Evolutionary conservation across 2,113 vertebrate genomes (phyloP), one percentile per base, ranked within the genome.

Genomic region (Aix galericulata): DNA sequence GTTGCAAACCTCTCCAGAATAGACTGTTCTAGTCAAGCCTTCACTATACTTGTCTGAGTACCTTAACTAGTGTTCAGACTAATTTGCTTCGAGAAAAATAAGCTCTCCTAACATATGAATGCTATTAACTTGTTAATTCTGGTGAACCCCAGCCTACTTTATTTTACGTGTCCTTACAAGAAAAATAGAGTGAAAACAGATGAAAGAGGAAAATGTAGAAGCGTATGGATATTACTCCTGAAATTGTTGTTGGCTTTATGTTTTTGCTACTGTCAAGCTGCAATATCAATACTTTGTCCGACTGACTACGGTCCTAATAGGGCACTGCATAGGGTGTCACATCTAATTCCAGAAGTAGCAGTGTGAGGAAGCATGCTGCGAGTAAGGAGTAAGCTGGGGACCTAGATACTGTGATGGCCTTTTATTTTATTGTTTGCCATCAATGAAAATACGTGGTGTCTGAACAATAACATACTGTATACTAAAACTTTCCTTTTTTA

Each of bases 391-490:
- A 92, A 88, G 79, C 68, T 73, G 93, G 95, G 69, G 85, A 79
- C 50, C 34, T 58, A 55, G 82, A 58, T 66, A 18, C 77, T 82
- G 8, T 36, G 86, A 80, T 26, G 48, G 56, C 84, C 77, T 55
- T 96, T 93, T 92, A 73, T 84, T 95, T 77, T 91, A n/a, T 66
- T 95, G 55, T 88, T 94, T 78, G 32, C 67, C 59, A 12, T 17
- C 68, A 80, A 52, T 78, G 69, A 96, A 94, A 94, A 60, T 60
- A 87, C 3, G 16, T 34, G 82, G 26, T 25, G 58, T 56, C 79
- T 90, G 63, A 88, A 71, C 81, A 93, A 81, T 58, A 40, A 62
- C 56, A 63, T 62, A n/a, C 59, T 93, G 66, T 55, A 27, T 23
- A 76, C 73, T 55, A 59, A 89, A 75, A 64, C 18, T 59, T 82